Evolutionary conservation across 2,113 vertebrate species (phyloP), one percentile per base, ranked within the genome.

Genomic region (Trochalopteron elliotii): DNA sequence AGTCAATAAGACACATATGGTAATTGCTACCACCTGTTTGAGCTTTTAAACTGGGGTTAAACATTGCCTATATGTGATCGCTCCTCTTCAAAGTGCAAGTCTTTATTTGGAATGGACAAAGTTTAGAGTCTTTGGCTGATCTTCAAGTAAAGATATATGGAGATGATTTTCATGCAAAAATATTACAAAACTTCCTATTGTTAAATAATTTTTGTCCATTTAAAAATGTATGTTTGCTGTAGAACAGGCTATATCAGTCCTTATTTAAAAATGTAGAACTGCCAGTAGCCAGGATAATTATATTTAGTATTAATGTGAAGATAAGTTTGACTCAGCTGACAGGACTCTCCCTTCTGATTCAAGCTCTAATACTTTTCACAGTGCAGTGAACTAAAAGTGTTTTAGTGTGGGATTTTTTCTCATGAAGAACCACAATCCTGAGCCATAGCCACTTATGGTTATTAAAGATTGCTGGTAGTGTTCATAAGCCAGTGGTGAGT

Each of bases 361-460:
- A 40, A 74, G 27, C 8, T 80, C 12, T 72, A 68, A n/a, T 18
- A 45, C 10, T 50, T 89, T 60, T 49, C 23, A 57, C 33, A 30
- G 12, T 4, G 30, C 27, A 44, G 42, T 55, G 28, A 77, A 19
- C 22, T 79, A 12, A 27, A 55, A 65, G 11, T 35, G 25, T 19
- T 76, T 61, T 55, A 40, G 4, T 83, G 47, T 40, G 11, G 7
- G 10, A 0, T 2, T 40, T 56, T 83, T 60, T 37, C 30, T 44
- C 20, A 11, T 21, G 30, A 59, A 89, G 18, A 77, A 37, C 9
- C 50, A 44, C 13, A n/a, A 18, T 42, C 31, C 18, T 42, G 40
- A 83, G 23, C 21, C 1, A 0, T 37, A 71, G 33, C 9, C 2
- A 25, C 22, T 45, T n/a, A 18, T 0, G 1, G 17, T 35, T 84